Percentiles rank a stretch among this genome's conserved stretches.
phyloP scores from a whole-genome alignment of 2,888 invertebrate genomes.

The Caradrina clavipalpis region DNA sequence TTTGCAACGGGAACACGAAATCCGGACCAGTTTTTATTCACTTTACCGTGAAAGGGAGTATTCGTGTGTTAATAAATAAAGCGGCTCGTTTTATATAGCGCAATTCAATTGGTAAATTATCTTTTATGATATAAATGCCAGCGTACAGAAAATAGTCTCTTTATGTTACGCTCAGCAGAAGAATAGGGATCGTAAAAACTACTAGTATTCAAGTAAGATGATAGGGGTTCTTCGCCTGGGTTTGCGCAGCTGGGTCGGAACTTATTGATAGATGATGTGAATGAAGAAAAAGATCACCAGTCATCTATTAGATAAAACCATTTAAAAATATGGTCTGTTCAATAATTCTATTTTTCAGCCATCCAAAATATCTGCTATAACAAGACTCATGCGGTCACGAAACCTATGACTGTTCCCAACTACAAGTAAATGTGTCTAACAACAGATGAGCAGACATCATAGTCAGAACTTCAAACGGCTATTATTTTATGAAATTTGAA shows the following conservation, averaged over 20 bases:
- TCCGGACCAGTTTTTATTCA: not conserved
- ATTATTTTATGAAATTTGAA: not conserved
- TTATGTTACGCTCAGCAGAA: conserved; percentile 4
- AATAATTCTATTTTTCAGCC: not conserved
- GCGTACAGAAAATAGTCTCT: not conserved
- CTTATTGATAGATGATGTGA: not conserved
- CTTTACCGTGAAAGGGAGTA: not conserved
- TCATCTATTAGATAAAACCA: no score
- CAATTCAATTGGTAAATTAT: not conserved
- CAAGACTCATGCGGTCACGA: not conserved
- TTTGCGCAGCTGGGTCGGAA: not conserved
- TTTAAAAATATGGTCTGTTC: no score
- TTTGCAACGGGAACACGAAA: not conserved
- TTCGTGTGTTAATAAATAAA: conserved; percentile 14
- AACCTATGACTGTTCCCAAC: not conserved
- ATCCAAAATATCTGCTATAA: not conserved
- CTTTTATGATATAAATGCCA: not conserved
- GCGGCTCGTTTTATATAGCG: not conserved
- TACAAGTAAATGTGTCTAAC: not conserved
- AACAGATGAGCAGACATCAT: no score
- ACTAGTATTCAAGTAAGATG: no score
- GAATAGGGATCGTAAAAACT: not conserved
- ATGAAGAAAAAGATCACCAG: not conserved
- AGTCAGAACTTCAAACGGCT: not conserved
- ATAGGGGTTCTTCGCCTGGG: not conserved